A percentile compares a stretch with the other conserved stretches of the same genome.
Conservation (phyloP, 2,888 invertebrate species). For the Chrysomela aeneicollis region DNA sequence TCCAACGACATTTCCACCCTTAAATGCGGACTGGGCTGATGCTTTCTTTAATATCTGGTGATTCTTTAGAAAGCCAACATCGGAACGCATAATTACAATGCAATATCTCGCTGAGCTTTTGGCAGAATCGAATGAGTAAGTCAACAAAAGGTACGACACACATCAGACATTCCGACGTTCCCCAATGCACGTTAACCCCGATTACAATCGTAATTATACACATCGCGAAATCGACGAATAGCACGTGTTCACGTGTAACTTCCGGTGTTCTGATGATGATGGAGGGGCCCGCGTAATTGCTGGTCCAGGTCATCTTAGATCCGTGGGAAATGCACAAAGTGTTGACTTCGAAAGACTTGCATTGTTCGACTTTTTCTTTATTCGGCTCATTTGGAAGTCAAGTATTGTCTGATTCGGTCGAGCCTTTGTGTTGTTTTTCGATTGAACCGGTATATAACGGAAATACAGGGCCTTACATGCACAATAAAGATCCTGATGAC, state of each 20-base stretch:
- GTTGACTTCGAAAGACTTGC: neutral
- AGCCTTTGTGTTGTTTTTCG: neutral
- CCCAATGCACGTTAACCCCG: slow-evolving; percentile 51
- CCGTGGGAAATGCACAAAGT: slow-evolving; percentile 50
- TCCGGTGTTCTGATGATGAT: slow-evolving; percentile 54
- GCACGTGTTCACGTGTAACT: slow-evolving; percentile 58
- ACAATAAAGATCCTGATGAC: too few relatives aligned
- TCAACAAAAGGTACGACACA: slow-evolving; percentile 33
- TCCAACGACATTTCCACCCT: neutral
- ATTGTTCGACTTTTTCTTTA: neutral
- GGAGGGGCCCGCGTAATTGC: slow-evolving; percentile 54
- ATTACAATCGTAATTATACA: slow-evolving; percentile 50
- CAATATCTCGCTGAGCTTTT: slow-evolving; percentile 50
- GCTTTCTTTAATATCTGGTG: slow-evolving; percentile 1
- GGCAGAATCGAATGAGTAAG: slow-evolving; percentile 42
- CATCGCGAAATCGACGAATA: slow-evolving; percentile 44
- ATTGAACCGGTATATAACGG: neutral
- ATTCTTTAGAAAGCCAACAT: slow-evolving; percentile 32
- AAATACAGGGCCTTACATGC: neutral
- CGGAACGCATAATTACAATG: slow-evolving; percentile 49
- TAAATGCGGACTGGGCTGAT: neutral
- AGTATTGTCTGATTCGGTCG: neutral
- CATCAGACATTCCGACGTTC: slow-evolving; percentile 40
- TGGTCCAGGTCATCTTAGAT: slow-evolving; percentile 53
- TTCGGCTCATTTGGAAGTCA: neutral